Conservation (phyloP, 2,888 invertebrate species). For the Nephrotoma guestfalica region DNA sequence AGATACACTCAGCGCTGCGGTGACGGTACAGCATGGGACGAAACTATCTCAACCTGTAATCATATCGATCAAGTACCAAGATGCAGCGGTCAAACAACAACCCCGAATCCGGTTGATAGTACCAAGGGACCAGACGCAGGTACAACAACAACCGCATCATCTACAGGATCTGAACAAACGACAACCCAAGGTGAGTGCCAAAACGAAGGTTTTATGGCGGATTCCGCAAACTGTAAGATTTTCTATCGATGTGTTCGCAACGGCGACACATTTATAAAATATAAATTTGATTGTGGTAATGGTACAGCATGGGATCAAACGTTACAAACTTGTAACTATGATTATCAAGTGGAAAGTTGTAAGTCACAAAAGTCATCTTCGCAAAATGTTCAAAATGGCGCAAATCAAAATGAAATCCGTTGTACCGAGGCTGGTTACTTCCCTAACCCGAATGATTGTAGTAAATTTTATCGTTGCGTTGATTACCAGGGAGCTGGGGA, state of each 20-base stretch:
- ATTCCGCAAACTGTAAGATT: constrained; percentile 37
- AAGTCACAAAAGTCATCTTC: constrained; percentile 6
- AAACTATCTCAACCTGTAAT: constrained; percentile 38
- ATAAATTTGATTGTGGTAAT: constrained; percentile 38
- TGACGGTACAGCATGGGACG: constrained; percentile 43
- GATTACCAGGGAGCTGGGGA: constrained; percentile 36
- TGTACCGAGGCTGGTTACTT: constrained; percentile 32
- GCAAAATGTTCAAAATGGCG: not conserved
- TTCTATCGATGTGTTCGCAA: constrained; percentile 41
- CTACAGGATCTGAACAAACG: constrained; percentile 4
- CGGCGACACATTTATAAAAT: constrained; percentile 29
- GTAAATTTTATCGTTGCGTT: constrained; percentile 43
- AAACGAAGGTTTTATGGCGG: constrained; percentile 32
- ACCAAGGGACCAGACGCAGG: constrained; percentile 23
- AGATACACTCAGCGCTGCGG: constrained; percentile 39
- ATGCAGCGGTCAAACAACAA: constrained; percentile 5
- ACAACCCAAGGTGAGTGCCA: constrained; percentile 18
- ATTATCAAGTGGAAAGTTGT: constrained; percentile 26
- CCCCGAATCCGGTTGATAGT: not conserved
- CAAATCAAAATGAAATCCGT: constrained; percentile 15
- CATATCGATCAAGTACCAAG: constrained; percentile 22
- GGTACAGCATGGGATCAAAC: constrained; percentile 45
- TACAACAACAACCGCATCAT: constrained; percentile 16
- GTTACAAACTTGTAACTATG: constrained; percentile 36
- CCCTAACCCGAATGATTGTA: constrained; percentile 34